Conservation (phyloP, 2,113 vertebrate genomes). For the Amphilophus citrinellus region DNA sequence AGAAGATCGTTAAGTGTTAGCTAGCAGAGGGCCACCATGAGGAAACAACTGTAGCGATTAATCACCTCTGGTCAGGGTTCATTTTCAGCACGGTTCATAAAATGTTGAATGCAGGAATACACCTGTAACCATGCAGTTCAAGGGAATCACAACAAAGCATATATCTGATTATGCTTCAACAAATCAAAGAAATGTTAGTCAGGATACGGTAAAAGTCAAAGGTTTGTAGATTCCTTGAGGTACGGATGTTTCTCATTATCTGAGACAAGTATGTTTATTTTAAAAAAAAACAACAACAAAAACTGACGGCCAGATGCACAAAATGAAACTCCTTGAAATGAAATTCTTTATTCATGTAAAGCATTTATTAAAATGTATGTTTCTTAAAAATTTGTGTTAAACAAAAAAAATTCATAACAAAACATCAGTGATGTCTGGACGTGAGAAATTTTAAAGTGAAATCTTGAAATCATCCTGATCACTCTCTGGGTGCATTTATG, state of each 20-base stretch:
- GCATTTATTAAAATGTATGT: not conserved
- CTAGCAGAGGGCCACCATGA: not conserved
- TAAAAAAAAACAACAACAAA: not conserved
- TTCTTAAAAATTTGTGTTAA: not conserved
- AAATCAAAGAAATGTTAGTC: not conserved
- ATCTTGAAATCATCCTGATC: not conserved
- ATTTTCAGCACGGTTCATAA: not conserved
- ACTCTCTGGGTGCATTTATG: not conserved
- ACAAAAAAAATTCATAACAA: not conserved
- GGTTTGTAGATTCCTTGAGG: too few relatives aligned
- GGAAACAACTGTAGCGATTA: not conserved
- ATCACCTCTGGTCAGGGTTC: not conserved
- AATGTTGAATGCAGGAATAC: not conserved
- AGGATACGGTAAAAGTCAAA: not conserved
- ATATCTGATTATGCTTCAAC: not conserved
- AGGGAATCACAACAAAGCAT: too few relatives aligned
- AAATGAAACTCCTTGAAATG: not conserved
- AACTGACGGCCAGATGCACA: too few relatives aligned
- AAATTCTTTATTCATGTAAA: not conserved
- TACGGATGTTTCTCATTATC: not conserved
- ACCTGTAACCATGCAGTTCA: too few relatives aligned
- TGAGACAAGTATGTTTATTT: not conserved
- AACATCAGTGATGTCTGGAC: not conserved
- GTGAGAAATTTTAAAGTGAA: not conserved
- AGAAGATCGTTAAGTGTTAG: not conserved